A percentile compares a stretch with the other conserved stretches of the same genome.
Evolutionary conservation across 2,113 vertebrate species (phyloP).

Genomic region (Glaucomys volans): DNA sequence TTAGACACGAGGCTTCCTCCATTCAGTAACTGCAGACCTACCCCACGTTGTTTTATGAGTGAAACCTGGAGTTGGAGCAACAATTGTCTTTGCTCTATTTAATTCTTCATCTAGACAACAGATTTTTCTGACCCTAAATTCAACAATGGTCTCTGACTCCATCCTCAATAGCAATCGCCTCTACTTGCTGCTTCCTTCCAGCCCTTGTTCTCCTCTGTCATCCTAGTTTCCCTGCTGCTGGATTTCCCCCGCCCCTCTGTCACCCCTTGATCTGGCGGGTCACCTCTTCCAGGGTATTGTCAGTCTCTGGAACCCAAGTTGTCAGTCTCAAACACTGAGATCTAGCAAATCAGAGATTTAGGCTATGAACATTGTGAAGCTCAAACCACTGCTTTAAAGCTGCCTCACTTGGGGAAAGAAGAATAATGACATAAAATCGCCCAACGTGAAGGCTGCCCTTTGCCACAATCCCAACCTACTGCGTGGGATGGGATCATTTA

Average conservation of each 20-base stretch:
- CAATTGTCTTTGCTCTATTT: constrained; percentile 86
- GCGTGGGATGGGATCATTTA: not conserved
- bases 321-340: not conserved
- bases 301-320: not conserved
- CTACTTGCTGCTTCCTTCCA: not conserved
- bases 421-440: not conserved
- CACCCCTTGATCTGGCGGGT: not conserved
- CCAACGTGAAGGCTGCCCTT: not conserved
- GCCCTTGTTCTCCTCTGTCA: not conserved
- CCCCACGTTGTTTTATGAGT: constrained; percentile 84
- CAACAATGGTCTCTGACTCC: constrained; percentile 62
- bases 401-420: not conserved
- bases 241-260: not conserved
- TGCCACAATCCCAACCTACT: not conserved
- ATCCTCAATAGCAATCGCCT: not conserved
- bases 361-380: not conserved
- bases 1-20: constrained; percentile 75
- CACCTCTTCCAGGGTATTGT: not conserved
- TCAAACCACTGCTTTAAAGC: not conserved
- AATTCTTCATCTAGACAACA: constrained; percentile 80
- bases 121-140: constrained; percentile 81
- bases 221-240: not conserved
- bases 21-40: constrained; percentile 72
- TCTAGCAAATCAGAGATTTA: not conserved
- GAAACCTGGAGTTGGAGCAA: constrained; percentile 81